These are phyloP conservation scores for Tragelaphus imberbis DNA, from an alignment of 2,113 vertebrate species.

Conservation along the genomic window DNA sequence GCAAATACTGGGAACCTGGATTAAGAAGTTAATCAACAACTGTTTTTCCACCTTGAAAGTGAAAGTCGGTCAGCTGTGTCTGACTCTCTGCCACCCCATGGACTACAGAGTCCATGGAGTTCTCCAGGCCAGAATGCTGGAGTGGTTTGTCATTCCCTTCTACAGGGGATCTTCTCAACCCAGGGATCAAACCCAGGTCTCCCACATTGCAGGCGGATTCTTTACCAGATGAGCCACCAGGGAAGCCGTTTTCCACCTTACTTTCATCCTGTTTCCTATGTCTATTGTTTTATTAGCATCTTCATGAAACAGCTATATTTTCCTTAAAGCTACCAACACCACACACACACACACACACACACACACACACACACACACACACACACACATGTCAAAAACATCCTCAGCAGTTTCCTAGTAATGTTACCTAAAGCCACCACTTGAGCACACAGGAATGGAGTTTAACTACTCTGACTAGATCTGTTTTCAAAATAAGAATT, in stretches of 20 bases:
- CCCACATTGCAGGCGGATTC: background rate
- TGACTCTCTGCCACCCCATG: background rate
- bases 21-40: background rate
- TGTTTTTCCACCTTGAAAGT: background rate
- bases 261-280: background rate
- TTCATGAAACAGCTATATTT: background rate
- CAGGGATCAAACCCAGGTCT: background rate
- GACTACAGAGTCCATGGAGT: background rate
- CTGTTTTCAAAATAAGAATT: background rate
- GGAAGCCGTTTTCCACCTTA: background rate
- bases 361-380: background rate
- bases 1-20: background rate
- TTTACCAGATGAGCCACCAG: background rate
- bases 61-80: background rate
- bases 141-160: background rate
- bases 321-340: background rate
- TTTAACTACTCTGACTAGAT: background rate
- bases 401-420: background rate
- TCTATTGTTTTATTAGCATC: background rate
- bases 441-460: background rate
- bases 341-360: background rate
- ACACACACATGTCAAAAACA: background rate
- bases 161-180: background rate
- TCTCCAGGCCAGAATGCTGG: background rate
- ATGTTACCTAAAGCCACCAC: background rate